Evolutionary conservation across 2,888 invertebrate species (phyloP), one percentile per base, ranked within the genome.

Genomic region (Clistopyga incitator): DNA sequence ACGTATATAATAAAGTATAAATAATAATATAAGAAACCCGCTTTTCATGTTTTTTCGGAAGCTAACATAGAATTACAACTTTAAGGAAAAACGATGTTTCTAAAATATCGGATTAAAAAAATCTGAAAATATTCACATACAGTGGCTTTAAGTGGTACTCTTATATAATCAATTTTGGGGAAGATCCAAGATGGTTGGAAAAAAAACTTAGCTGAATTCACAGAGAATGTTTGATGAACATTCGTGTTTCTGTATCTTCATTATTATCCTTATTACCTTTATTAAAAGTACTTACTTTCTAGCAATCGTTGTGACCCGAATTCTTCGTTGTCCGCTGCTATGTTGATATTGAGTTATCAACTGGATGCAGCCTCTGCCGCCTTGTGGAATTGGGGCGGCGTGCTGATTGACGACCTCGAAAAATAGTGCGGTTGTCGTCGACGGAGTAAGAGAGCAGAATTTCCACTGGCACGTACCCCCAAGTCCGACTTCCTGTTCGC

Each of bases 381-480:
- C 99, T 93, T 98, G 98, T 0, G 98, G 99, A 89, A 98, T 98
- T 0, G 98, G 98, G 3, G 98, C 97, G 18, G 98, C 97, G 93
- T 99, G 99, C 94, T 99, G 97, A 91, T 97, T 98, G 20, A 98
- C 97, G 83, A 99, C 98, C 95, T 99, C 99, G 94, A 99, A 99
- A 94, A 99, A 98, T 88, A 99, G 95, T 4, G 97, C 98, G 91
- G 98, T 96, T 0, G 99, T 99, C 18, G 98, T 97, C 90, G 97
- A 98, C 0, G 99, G 99, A 59, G 96, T 97, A 29, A 99, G 95
- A 0, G 98, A 97, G 93, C 99, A 99, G 94, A 99, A 96, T 94
- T 99, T 99, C 99, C 99, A 99, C 91, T 99, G 98, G 82, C 97
- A 97, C 0, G 99, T 99, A 88, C 98, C 98, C 45, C 99, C 99